Conservation (phyloP, 2,797 vertebrate genomes). For the Gymnodraco acuticeps region DNA sequence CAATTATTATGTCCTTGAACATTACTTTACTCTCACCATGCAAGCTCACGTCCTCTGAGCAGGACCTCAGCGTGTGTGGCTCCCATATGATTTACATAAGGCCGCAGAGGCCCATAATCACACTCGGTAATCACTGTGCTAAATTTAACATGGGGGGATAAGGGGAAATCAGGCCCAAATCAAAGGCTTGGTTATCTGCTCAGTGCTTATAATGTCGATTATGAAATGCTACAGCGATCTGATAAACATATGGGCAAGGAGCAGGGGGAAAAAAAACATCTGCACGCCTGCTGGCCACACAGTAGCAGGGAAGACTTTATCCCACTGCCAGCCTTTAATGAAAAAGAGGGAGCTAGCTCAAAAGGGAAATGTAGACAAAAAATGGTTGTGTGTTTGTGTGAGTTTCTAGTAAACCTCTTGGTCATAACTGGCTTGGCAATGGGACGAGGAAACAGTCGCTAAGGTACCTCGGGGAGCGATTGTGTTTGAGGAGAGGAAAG, state of each 20-base stretch:
- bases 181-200: conserved; percentile 77
- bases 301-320: conserved; percentile 72
- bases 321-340: conserved; percentile 60
- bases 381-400: conserved; percentile 22
- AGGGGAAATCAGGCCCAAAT: conserved; percentile 70
- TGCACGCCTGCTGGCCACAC: conserved; percentile 74
- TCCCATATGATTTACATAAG: conserved; percentile 73
- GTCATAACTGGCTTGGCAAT: conserved; percentile 61
- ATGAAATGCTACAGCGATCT: conserved; percentile 73
- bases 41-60: conserved; percentile 40
- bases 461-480: conserved; percentile 71
- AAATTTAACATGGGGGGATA: conserved; percentile 79
- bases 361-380: conserved; percentile 55
- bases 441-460: conserved; percentile 62
- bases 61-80: conserved; percentile 48
- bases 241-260: conserved; percentile 77
- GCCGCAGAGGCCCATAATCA: conserved; percentile 65
- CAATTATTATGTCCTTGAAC: conserved; percentile 26
- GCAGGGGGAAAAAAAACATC: conserved; percentile 69
- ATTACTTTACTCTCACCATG: conserved; percentile 33
- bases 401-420: conserved; percentile 67
- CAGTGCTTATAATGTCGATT: conserved; percentile 69
- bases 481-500: conserved; percentile 70
- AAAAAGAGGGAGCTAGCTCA: conserved; percentile 65
- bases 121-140: conserved; percentile 74